A percentile compares a stretch with the other conserved stretches of the same genome.
phyloP scores from a whole-genome alignment of 2,888 invertebrate species.

The Nemapogon koenigi region DNA sequence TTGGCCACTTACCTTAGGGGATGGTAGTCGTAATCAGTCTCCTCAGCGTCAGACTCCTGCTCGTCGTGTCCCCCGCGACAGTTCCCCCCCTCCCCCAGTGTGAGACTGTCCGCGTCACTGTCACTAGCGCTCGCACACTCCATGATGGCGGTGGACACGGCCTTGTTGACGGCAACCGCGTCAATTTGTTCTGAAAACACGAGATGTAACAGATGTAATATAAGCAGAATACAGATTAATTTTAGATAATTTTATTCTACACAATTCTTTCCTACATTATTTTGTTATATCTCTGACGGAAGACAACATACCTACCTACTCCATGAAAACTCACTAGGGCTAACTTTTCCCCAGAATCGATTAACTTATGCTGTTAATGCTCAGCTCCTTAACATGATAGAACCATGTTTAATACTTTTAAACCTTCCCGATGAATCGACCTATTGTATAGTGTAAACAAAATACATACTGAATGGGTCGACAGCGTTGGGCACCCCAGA shows the following conservation, averaged over 20 bases:
- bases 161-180: constrained; percentile 38
- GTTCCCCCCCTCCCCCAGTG: constrained; percentile 26
- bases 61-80: constrained; percentile 24
- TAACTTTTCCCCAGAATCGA: no score
- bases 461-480: constrained; percentile 49
- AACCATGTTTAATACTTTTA: no score
- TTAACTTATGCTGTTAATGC: no score
- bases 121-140: constrained; percentile 50
- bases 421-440: no score
- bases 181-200: constrained; percentile 46
- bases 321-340: no score
- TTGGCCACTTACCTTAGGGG: constrained; percentile 44
- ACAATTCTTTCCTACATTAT: no score
- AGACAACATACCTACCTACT: no score
- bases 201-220: no score
- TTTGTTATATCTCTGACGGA: no score
- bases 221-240: no score
- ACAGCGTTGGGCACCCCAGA: constrained; percentile 25
- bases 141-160: constrained; percentile 34
- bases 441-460: background rate
- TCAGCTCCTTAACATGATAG: no score
- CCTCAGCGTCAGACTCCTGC: constrained; percentile 33
- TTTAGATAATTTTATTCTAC: no score
- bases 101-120: constrained; percentile 41
- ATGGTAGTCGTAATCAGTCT: constrained; percentile 31